Conservation (phyloP, 2,797 vertebrate genomes). For the Paramormyrops hopkinsi region DNA sequence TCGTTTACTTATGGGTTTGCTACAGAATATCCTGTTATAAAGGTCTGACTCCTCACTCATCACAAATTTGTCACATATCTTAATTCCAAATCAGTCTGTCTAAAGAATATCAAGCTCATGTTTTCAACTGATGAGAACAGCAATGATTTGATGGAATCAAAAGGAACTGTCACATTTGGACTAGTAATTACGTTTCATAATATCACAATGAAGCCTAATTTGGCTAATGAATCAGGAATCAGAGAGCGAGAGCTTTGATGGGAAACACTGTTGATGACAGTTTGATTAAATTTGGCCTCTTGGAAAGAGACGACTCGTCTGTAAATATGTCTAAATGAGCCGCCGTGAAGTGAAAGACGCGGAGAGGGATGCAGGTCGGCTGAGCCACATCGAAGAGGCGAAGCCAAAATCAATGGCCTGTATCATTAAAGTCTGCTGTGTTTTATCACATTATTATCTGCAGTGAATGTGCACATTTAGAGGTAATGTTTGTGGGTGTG, state of each 20-base stretch:
- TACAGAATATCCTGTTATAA: not conserved
- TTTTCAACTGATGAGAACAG: not conserved
- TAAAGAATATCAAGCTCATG: not conserved
- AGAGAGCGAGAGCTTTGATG: not conserved
- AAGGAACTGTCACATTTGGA: not conserved
- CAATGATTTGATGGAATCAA: not conserved
- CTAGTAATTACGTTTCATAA: not conserved
- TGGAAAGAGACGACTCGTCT: not conserved
- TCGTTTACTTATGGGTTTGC: not conserved
- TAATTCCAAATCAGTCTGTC: not conserved
- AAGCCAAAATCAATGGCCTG: not conserved
- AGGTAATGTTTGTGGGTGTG: not conserved
- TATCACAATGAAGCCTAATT: not conserved
- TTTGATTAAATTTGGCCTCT: not conserved
- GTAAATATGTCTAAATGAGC: not conserved
- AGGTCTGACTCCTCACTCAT: not conserved
- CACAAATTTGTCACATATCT: not conserved
- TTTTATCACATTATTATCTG: not conserved
- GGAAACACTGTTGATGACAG: not conserved
- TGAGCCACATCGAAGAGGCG: not conserved
- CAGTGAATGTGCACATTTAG: not conserved
- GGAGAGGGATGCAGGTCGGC: not conserved
- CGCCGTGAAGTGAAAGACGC: not conserved
- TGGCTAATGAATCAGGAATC: not conserved
- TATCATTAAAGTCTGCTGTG: not conserved